phyloP scores from a whole-genome alignment of 2,888 invertebrate genomes.

The Polymixis lichenea region DNA sequence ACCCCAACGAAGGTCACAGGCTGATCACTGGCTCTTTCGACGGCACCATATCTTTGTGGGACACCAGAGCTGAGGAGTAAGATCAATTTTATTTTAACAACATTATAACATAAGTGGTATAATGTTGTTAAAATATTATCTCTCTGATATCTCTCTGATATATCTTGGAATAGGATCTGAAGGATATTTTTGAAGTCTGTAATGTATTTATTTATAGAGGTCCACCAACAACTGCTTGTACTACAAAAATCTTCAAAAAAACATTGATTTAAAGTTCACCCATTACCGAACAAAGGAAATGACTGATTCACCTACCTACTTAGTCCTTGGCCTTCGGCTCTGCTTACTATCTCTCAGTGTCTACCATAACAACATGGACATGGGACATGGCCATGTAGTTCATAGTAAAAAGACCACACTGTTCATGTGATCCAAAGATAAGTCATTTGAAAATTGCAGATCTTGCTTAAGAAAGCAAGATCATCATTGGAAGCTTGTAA shows the following conservation, averaged over 20 bases:
- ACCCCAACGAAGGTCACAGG: conserved; percentile 92
- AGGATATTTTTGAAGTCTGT: background rate
- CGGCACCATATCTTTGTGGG: conserved; percentile 94
- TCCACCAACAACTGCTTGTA: background rate
- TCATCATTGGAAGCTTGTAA: too few relatives aligned
- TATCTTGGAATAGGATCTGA: background rate
- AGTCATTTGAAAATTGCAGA: too few relatives aligned
- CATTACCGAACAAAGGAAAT: background rate
- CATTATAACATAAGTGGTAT: background rate
- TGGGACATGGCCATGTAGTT: background rate
- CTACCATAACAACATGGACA: background rate
- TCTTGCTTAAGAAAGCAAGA: too few relatives aligned
- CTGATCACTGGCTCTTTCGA: conserved; percentile 95
- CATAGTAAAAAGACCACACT: background rate
- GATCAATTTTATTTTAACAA: conserved; percentile 43
- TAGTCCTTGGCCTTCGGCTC: background rate
- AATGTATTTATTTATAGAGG: background rate
- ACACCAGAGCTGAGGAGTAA: conserved; percentile 92
- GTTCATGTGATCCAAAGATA: background rate
- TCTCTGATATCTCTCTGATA: too few relatives aligned
- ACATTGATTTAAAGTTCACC: background rate
- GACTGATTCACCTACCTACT: background rate
- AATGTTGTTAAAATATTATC: too few relatives aligned
- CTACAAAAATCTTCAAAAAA: background rate
- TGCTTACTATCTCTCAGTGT: background rate